Evolutionary conservation across 2,113 vertebrate genomes (phyloP).

Genomic region (Bufo gargarizans): DNA sequence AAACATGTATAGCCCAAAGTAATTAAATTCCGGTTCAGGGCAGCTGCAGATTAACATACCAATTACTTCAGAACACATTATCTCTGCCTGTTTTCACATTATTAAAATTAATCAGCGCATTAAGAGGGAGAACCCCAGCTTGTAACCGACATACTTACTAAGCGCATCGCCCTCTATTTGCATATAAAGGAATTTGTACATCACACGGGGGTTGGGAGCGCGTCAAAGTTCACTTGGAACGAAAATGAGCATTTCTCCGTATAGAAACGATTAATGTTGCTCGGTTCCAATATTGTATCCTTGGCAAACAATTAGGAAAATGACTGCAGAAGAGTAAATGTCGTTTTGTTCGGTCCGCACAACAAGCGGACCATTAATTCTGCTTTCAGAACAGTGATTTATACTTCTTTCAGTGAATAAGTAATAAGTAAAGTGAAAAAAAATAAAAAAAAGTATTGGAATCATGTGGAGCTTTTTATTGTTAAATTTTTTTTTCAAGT

Average conservation of each 20-base stretch:
- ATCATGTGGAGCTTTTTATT: neutral
- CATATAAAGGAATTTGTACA: constrained; percentile 45
- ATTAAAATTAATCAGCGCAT: constrained; percentile 60
- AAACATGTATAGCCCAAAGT: constrained; percentile 57
- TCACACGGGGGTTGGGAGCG: neutral
- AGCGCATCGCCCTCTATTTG: constrained; percentile 33
- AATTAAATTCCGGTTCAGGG: constrained; percentile 61
- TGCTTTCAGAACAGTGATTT: neutral
- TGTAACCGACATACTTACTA: constrained; percentile 38
- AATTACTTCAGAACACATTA: constrained; percentile 63
- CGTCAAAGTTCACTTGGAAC: neutral
- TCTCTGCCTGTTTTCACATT: constrained; percentile 61
- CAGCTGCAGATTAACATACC: constrained; percentile 61
- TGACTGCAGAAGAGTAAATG: neutral
- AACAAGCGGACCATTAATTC: neutral
- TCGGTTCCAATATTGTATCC: neutral
- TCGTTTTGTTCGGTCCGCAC: neutral
- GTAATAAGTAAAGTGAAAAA: neutral
- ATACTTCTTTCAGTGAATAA: neutral
- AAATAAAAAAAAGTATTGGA: neutral
- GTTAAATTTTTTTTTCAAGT: too few species aligned
- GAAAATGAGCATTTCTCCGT: neutral
- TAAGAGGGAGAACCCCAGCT: constrained; percentile 54
- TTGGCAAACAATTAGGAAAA: neutral
- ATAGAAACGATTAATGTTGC: constrained; percentile 8